These are phyloP conservation scores for Lepus timidus DNA, from an alignment of 2,113 vertebrate species.

Conservation along the genomic window DNA sequence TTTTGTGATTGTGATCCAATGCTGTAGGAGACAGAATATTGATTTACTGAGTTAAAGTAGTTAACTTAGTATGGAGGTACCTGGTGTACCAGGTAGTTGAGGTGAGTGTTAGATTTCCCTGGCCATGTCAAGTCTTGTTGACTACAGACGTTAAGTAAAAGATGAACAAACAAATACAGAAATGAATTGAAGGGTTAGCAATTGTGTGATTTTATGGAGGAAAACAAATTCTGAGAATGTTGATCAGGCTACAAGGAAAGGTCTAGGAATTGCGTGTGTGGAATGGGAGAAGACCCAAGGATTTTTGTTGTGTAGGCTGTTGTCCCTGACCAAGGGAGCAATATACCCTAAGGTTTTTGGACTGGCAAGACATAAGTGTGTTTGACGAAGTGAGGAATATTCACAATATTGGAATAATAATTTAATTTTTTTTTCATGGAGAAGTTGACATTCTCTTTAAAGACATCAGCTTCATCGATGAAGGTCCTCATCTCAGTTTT, in stretches of 20 bases:
- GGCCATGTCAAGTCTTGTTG: not conserved
- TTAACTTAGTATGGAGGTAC: not conserved
- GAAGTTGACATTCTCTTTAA: conserved; percentile 28
- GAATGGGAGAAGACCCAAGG: not conserved
- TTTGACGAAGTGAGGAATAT: not conserved
- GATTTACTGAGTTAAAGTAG: not conserved
- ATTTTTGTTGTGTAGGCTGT: not conserved
- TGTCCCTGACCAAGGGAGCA: not conserved
- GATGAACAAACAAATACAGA: not conserved
- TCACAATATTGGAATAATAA: not conserved
- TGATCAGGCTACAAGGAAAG: not conserved
- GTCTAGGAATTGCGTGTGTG: not conserved
- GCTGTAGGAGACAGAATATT: not conserved
- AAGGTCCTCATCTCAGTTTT: not conserved
- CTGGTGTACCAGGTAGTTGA: too few relatives aligned
- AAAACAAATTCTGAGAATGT: not conserved
- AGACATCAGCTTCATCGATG: not conserved
- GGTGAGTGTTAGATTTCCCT: not conserved
- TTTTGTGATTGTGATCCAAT: not conserved
- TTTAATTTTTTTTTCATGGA: not conserved
- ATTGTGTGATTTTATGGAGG: not conserved
- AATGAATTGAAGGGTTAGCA: not conserved
- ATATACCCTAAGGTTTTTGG: not conserved
- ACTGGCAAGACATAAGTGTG: not conserved
- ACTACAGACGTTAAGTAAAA: not conserved